Evolutionary conservation across 2,888 invertebrate species (phyloP).

Genomic region (Drosophila subsilvestris): DNA sequence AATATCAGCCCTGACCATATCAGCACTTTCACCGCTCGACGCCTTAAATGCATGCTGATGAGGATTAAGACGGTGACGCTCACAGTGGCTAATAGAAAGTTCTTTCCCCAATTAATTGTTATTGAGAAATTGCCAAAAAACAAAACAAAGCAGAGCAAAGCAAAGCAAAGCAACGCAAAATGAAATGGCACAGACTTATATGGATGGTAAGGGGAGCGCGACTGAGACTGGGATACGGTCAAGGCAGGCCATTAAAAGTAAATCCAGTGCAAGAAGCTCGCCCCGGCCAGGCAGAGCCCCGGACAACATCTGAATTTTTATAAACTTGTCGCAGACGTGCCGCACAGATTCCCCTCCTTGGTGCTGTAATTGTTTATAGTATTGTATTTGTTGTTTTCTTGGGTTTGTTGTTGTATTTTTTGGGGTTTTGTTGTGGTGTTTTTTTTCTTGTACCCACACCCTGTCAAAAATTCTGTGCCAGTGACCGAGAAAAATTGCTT

Average conservation of each 20-base stretch:
- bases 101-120: constrained; percentile 69
- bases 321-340: constrained; percentile 65
- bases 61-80: constrained; percentile 53
- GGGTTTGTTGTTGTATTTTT: constrained; percentile 12
- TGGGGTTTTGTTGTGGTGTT: constrained; percentile 36
- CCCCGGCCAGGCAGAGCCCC: constrained; percentile 31
- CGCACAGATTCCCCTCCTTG: constrained; percentile 36
- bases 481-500: constrained; percentile 67
- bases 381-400: constrained; percentile 13
- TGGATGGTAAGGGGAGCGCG: neutral
- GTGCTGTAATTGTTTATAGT: constrained; percentile 51
- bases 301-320: constrained; percentile 65
- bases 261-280: constrained; percentile 70
- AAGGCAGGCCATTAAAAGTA: constrained; percentile 69
- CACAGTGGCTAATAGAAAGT: constrained; percentile 73
- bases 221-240: constrained; percentile 31
- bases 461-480: constrained; percentile 70
- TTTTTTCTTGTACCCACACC: constrained; percentile 53
- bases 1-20: constrained; percentile 22
- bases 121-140: constrained; percentile 65
- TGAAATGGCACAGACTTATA: constrained; percentile 29
- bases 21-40: constrained; percentile 66
- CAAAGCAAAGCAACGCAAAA: constrained; percentile 40
- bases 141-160: constrained; percentile 39
- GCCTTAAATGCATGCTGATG: constrained; percentile 70